Evolutionary conservation across 1,140 invertebrate species (phyloP).

Genomic region (Anagrus nilaparvatae): DNA sequence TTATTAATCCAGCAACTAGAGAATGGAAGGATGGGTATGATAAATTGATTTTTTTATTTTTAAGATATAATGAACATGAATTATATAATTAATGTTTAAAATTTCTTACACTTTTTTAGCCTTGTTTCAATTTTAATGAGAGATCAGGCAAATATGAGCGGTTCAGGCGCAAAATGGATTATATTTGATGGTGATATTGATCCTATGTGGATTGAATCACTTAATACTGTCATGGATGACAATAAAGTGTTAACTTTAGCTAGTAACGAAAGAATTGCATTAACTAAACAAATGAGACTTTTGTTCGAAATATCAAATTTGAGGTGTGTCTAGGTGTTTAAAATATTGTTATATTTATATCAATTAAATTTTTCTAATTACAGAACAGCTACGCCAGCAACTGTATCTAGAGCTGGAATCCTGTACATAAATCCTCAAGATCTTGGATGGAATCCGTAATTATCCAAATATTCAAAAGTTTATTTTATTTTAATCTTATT

Average conservation of each 20-base stretch:
- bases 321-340: slow-evolving; percentile 21
- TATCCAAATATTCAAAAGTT: too few species aligned
- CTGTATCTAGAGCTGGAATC: slow-evolving; percentile 87
- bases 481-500: neutral
- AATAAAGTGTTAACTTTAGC: slow-evolving; percentile 89
- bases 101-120: slow-evolving; percentile 33
- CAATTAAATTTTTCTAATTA: slow-evolving; percentile 9
- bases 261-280: slow-evolving; percentile 88
- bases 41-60: too few species aligned
- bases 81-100: neutral
- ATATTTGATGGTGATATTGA: slow-evolving; percentile 95
- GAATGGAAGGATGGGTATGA: slow-evolving; percentile 97
- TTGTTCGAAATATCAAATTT: slow-evolving; percentile 92
- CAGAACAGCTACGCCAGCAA: slow-evolving; percentile 87
- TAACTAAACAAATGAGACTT: slow-evolving; percentile 83
- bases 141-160: slow-evolving; percentile 79
- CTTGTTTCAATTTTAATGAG: slow-evolving; percentile 88
- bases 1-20: slow-evolving; percentile 87
- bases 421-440: slow-evolving; percentile 87
- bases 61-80: slow-evolving; percentile 7
- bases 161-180: slow-evolving; percentile 89
- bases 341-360: neutral
- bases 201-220: slow-evolving; percentile 97
- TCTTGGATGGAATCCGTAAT: slow-evolving; percentile 94
- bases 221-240: slow-evolving; percentile 89